Base-by-base conservation (phyloP, 2,797 vertebrate genomes). In the Eulemur mongoz region DNA sequence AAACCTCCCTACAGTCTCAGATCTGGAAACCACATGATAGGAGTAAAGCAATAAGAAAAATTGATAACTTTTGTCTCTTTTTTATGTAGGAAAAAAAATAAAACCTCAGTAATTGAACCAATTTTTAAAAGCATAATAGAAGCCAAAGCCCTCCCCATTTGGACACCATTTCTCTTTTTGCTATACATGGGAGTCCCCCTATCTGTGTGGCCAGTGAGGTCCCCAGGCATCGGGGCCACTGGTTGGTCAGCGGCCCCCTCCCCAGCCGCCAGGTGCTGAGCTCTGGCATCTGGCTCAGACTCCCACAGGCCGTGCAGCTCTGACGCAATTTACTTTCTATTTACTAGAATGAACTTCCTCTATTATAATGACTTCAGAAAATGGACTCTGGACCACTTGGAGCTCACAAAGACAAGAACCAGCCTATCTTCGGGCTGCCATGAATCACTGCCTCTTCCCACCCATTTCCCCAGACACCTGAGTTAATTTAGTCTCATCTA, bases 401-500 rank as follows among this genome's bases (percentile, higher is more conserved):
- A 96, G 84, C 0, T 1, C 93, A n/a, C 54, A 93, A 98, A 95
- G 89, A 97, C 76, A 63, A 96, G 97, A 97, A 48, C 67, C 48
- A 97, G 96, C 97, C 98, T 98, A 98, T 93, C 40, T 97, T 95
- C 52, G 82, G 96, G 98, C 93, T 95, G 89, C 80, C n/a, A 27
- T 98, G 96, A 98, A 95, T 97, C 98, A 98, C 75, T 50, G 95
- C 73, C 83, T 96, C 97, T 97, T 98, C 97, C 98, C 98, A 97
- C 98, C 98, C 94, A 83, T 63, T 94, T 93, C 93, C 91, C 95
- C 91, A 97, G 95, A 95, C 81, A 96, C 97, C 96, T 97, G 97
- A 97, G 96, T 89, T 95, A 93, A 93, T 97, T 97, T 92, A 96
- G 96, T 92, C 93, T 98, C 94, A 89, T 97, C 97, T 97, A 96